Base-by-base conservation (phyloP, 2,797 vertebrate species). In the Eurystomus glaucurus region DNA sequence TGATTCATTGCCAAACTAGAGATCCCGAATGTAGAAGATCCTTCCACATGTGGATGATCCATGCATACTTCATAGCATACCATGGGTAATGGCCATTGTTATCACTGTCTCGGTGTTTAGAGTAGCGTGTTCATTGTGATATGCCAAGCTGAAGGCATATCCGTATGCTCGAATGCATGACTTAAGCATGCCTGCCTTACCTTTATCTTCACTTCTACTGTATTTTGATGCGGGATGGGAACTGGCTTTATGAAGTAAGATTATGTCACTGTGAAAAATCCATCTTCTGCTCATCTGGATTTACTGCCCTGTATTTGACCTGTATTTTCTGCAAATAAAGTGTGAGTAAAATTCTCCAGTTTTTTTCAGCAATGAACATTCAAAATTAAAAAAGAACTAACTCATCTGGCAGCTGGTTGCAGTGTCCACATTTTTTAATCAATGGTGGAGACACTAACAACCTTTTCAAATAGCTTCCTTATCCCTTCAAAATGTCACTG, bases 121-220 rank as follows among this genome's bases (percentile, higher is more conserved):
- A 60, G 28, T 48, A 43, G 31, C 25, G 16, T 39, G 39, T 31
- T 48, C 18, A 28, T 26, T 21, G 26, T 58, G 28, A 35, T 31
- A 9, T 28, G 45, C 20, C 23, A 13, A 37, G 18, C 35, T 31
- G 77, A 86, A 91, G 52, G 55, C 33, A 22, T 17, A 31, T n/a
- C 23, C 5, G 0, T 5, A 11, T 41, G 15, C 37, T 64, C 0
- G 0, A 65, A 45, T 11, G 13, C 18, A 10, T 14, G 19, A 54
- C 41, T 82, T 79, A 13, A 21, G 20, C 10, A 54, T 2, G 2
- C 9, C 7, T 25, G 18, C 8, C 37, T 78, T 80, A 68, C 33
- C 1, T 9, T 39, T 76, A 28, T 18, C 28, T 80, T 91, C 43
- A 37, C 19, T 91, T 80, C 39, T 35, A 4, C 46, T n/a, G 0